Percentiles rank a stretch among this genome's conserved stretches.
Evolutionary conservation across 1,140 invertebrate species (phyloP).

Genomic region (Aphaenogaster floridana): DNA sequence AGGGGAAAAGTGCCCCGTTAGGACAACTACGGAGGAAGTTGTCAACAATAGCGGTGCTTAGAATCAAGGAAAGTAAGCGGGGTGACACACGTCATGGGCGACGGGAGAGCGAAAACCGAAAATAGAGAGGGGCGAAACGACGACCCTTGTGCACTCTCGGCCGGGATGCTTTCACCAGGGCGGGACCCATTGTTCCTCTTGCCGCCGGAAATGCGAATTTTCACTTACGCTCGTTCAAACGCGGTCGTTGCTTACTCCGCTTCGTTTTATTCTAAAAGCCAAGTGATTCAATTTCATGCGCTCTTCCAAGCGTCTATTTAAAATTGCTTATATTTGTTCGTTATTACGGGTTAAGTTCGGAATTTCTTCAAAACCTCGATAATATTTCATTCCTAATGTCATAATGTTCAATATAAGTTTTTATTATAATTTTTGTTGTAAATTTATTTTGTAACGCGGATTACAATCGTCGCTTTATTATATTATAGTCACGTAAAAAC

Average conservation of each 20-base stretch:
- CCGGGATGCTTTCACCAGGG: conserved; percentile 40
- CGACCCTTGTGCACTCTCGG: conserved; percentile 60
- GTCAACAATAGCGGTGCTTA: conserved; percentile 61
- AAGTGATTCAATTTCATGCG: conserved; percentile 31
- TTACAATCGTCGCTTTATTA: conserved; percentile 3
- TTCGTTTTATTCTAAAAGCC: conserved; percentile 35
- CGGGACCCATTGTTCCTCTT: conserved; percentile 60
- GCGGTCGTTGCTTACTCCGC: conserved; percentile 5
- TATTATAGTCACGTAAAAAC: neutral
- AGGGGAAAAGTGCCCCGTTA: neutral
- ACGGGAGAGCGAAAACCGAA: conserved; percentile 47
- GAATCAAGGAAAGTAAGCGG: conserved; percentile 18
- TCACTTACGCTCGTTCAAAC: conserved; percentile 59
- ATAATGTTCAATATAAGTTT: conserved; percentile 4
- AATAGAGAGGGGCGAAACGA: conserved; percentile 65
- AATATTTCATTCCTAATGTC: neutral
- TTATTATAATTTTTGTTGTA: conserved; percentile 11
- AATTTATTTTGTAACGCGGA: neutral
- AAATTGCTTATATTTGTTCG: neutral
- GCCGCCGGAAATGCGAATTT: conserved; percentile 67
- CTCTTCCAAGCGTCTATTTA: conserved; percentile 9
- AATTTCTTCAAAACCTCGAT: neutral
- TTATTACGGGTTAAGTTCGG: neutral
- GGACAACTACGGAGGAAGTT: conserved; percentile 52
- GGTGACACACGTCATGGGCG: conserved; percentile 45